Conservation (phyloP, 2,888 invertebrate species). For the Melanotus villosus region DNA sequence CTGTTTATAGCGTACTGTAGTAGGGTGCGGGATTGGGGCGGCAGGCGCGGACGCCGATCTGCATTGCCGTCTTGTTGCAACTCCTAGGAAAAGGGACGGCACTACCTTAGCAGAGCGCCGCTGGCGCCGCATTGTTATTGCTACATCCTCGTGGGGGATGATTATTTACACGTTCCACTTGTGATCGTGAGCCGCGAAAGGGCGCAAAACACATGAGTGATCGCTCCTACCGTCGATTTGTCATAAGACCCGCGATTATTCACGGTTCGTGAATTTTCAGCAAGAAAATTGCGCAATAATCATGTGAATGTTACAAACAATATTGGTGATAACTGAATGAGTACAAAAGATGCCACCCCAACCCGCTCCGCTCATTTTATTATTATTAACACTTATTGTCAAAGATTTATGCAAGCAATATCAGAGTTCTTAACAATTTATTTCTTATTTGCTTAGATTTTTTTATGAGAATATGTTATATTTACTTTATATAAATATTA, state of each 20-base stretch:
- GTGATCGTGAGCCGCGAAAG: slow-evolving; percentile 17
- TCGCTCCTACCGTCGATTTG: neutral
- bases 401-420: slow-evolving; percentile 67
- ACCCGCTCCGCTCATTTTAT: slow-evolving; percentile 57
- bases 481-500: slow-evolving; percentile 29
- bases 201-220: slow-evolving; percentile 24
- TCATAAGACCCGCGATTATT: slow-evolving; percentile 6
- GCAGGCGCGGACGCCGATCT: slow-evolving; percentile 60
- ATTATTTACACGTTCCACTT: slow-evolving; percentile 31
- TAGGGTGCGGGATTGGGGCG: slow-evolving; percentile 61
- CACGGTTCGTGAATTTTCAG: slow-evolving; percentile 6
- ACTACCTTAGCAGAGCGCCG: slow-evolving; percentile 66
- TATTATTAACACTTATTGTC: slow-evolving; percentile 61
- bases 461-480: slow-evolving; percentile 29
- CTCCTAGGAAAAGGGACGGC: slow-evolving; percentile 58
- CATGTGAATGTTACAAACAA: slow-evolving; percentile 57
- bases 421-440: slow-evolving; percentile 60
- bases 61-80: slow-evolving; percentile 63
- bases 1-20: slow-evolving; percentile 69
- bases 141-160: slow-evolving; percentile 53
- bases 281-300: slow-evolving; percentile 33
- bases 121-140: slow-evolving; percentile 61
- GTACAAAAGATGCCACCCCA: slow-evolving; percentile 65
- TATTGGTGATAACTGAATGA: slow-evolving; percentile 66
- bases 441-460: slow-evolving; percentile 48